Base-by-base conservation (phyloP, 2,797 vertebrate species). In the Vespertilio murinus region DNA sequence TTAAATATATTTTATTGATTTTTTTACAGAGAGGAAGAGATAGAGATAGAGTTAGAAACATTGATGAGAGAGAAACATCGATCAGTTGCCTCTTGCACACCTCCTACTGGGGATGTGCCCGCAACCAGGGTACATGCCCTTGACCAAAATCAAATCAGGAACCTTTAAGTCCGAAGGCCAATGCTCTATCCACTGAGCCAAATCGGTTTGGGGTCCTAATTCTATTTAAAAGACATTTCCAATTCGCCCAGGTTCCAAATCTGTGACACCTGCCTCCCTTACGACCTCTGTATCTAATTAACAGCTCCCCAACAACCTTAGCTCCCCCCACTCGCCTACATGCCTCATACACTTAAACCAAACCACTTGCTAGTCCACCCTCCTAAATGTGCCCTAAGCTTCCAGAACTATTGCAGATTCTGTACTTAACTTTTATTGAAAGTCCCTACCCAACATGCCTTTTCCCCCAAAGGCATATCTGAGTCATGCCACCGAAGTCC, bases 401-500 rank as follows among this genome's bases (percentile, higher is more conserved):
- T 88, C 45, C 33, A 81, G 49, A 88, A 78, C 74, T 45, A 10
- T 59, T 59, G 74, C 22, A 49, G 47, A 77, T 64, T 88, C 87
- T 70, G 9, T 56, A 7, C 70, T 83, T 54, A 28, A n/a, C 61
- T 12, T 45, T 33, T 85, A 8, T 42, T 73, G 69, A 59, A 56
- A 64, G 79, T 54, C 35, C 54, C 45, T 87, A n/a, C 18, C n/a
- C 90, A 64, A 20, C 28, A 74, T 54, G 47, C n/a, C n/a, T 20
- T 59, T 91, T 47, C 84, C 77, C 73, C 67, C 18, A 54, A 74
- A 71, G 90, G 38, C 80, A 59, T 2, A 13, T 49, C 67, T 87
- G 77, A 93, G n/a, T 93, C 94, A 79, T 65, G 35, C 52, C 61
- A n/a, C 30, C 83, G 49, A 83, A 91, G 38, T 67, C 56, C 35